Evolutionary conservation across 2,113 vertebrate genomes (phyloP).

Genomic region (Tachycineta bicolor): DNA sequence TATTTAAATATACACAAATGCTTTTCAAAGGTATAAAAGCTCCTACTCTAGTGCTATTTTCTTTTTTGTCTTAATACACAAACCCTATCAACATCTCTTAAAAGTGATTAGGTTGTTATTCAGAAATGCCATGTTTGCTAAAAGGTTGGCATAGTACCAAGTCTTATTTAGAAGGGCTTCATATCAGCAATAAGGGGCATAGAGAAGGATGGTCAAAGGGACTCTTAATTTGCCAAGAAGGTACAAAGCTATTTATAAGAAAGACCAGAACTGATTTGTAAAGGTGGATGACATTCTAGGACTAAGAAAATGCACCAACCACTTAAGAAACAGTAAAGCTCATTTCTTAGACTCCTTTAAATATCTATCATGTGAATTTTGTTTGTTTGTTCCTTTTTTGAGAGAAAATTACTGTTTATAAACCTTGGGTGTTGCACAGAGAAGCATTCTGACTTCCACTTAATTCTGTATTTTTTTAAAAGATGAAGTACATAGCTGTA

Average conservation of each 20-base stretch:
- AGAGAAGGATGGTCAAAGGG: not conserved
- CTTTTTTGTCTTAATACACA: not conserved
- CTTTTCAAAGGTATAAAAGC: not conserved
- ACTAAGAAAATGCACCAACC: not conserved
- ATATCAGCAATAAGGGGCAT: not conserved
- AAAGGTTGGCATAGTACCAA: not conserved
- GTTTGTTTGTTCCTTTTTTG: not conserved
- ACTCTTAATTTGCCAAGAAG: not conserved
- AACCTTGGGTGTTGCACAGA: not conserved
- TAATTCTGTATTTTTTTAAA: not conserved
- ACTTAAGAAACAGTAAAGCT: not conserved
- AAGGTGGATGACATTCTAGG: not conserved
- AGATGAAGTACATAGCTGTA: not conserved
- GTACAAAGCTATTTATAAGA: not conserved
- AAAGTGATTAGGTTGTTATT: not conserved
- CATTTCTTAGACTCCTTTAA: not conserved
- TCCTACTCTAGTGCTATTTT: not conserved
- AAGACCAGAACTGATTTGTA: not conserved
- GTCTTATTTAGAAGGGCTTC: not conserved
- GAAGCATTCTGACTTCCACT: not conserved
- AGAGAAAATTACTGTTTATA: not conserved
- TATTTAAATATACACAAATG: not conserved
- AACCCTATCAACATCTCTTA: not conserved
- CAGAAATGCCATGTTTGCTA: not conserved
- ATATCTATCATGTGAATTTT: not conserved